Evolutionary conservation across 2,113 vertebrate genomes (phyloP).

Genomic region (Diadophis punctatus): DNA sequence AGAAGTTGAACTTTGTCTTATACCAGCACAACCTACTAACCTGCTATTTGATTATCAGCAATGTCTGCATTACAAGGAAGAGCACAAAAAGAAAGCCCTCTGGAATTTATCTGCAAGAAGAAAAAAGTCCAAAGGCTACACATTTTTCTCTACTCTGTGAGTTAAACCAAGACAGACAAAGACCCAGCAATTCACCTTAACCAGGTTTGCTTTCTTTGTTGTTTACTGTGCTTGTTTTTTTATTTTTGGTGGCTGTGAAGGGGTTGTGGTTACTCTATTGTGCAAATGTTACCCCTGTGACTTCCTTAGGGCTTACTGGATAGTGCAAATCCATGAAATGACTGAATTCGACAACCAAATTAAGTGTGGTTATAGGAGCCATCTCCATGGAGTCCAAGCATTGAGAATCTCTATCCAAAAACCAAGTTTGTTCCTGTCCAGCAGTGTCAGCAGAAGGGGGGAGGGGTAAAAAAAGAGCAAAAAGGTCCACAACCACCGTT

Average conservation of each 20-base stretch:
- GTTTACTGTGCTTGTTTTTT: not conserved
- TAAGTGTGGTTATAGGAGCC: not conserved
- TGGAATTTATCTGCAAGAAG: not conserved
- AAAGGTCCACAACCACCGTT: not conserved
- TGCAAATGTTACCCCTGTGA: not conserved
- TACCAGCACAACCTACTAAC: not conserved
- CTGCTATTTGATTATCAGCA: not conserved
- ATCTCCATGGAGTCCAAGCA: not conserved
- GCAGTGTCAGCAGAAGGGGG: not conserved
- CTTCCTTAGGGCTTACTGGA: not conserved
- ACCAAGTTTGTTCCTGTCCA: not conserved
- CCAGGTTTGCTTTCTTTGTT: not conserved
- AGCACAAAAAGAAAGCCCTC: not conserved
- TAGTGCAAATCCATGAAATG: not conserved
- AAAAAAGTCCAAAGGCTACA: not conserved
- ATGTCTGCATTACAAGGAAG: not conserved
- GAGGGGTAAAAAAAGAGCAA: not conserved
- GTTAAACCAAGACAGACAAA: not conserved
- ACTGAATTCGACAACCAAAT: not conserved
- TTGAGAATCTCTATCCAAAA: not conserved
- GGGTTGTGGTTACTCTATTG: not conserved
- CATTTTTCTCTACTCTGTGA: not conserved
- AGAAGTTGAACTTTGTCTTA: not conserved
- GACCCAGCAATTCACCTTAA: not conserved
- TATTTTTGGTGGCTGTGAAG: not conserved